Conservation (phyloP, 2,888 invertebrate genomes). For the Falcaria lacertinaria region DNA sequence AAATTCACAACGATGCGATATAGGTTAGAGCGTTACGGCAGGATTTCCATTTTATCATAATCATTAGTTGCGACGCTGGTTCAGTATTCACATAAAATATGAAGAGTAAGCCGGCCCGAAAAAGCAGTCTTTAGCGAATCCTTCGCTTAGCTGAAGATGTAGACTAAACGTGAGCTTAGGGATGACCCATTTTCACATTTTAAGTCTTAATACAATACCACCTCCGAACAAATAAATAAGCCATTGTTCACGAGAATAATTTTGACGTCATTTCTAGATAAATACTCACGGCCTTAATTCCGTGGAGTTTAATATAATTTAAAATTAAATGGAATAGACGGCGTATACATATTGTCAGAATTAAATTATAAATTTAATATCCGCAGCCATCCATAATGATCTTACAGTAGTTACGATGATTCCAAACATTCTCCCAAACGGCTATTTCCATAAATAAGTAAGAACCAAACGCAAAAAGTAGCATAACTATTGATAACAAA, state of each 20-base stretch:
- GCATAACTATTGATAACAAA: no score
- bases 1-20: background rate
- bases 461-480: no score
- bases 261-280: background rate
- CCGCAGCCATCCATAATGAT: no score
- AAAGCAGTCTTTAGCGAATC: background rate
- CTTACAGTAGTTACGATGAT: no score
- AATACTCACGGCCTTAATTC: no score
- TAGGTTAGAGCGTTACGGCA: background rate
- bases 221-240: background rate
- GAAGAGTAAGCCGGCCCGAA: constrained; percentile 2
- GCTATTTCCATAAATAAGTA: no score
- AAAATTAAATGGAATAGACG: no score
- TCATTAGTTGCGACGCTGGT: constrained; percentile 2
- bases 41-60: constrained; percentile 1
- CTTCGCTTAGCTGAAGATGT: constrained; percentile 1
- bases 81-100: constrained; percentile 2
- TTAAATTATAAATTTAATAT: no score
- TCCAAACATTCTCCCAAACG: no score
- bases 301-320: no score
- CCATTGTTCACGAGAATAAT: background rate
- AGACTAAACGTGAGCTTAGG: constrained; percentile 1
- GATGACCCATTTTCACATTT: constrained; percentile 1
- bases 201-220: constrained; percentile 1
- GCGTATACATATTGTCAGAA: no score